Percentiles rank a stretch among this genome's conserved stretches.
Evolutionary conservation across 2,113 vertebrate species (phyloP).

Genomic region (Uria lomvia): DNA sequence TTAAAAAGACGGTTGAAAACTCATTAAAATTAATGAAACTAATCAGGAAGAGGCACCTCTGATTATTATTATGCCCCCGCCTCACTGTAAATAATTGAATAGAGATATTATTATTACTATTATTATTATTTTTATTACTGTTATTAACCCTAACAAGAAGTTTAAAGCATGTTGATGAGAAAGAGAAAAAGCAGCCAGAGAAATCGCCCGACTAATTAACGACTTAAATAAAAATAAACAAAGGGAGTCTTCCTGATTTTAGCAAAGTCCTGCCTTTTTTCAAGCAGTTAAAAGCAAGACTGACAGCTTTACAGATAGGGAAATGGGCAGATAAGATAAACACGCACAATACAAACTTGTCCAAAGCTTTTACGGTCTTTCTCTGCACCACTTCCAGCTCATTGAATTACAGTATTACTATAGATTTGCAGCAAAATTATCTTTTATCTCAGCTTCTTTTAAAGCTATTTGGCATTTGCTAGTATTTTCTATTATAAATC

Average conservation of each 20-base stretch:
- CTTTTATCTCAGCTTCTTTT: conserved; percentile 77
- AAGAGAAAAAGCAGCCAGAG: conserved; percentile 10
- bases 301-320: conserved; percentile 43
- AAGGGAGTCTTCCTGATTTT: conserved; percentile 39
- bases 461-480: conserved; percentile 79
- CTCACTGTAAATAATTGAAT: conserved; percentile 20
- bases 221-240: conserved; percentile 54
- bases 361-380: conserved; percentile 42
- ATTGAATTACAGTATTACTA: conserved; percentile 62
- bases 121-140: not conserved
- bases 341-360: conserved; percentile 29
- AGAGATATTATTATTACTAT: not conserved
- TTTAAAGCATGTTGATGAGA: conserved; percentile 42
- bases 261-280: conserved; percentile 42
- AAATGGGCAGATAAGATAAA: conserved; percentile 39
- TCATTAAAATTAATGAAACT: conserved; percentile 35
- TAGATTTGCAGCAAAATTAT: conserved; percentile 77
- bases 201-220: conserved; percentile 48
- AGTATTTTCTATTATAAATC: conserved; percentile 91
- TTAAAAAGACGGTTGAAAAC: not conserved
- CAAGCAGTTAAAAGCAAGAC: conserved; percentile 51
- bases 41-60: conserved; percentile 4
- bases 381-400: conserved; percentile 52
- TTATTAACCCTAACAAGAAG: conserved; percentile 39
- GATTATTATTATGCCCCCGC: not conserved